Evolutionary conservation across 2,113 vertebrate species (phyloP).

Genomic region (Tretioscincus oriximinensis): DNA sequence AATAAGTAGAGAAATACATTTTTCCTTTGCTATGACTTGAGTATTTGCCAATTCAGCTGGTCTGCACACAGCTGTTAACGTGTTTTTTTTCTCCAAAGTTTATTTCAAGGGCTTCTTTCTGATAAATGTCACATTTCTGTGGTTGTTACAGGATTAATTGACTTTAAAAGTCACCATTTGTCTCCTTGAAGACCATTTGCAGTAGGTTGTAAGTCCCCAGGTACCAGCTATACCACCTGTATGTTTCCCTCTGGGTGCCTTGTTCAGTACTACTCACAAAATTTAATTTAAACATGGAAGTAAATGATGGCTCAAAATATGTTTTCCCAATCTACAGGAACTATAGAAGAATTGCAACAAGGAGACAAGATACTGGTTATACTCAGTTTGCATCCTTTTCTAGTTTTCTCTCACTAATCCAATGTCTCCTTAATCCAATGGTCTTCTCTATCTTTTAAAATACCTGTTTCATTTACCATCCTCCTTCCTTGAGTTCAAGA

Average conservation of each 20-base stretch:
- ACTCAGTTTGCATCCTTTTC: too few species aligned
- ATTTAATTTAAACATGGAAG: slow-evolving; percentile 10
- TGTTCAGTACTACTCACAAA: not conserved
- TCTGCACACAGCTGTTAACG: slow-evolving; percentile 43
- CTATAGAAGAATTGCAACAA: too few species aligned
- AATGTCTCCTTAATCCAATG: too few species aligned
- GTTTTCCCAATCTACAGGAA: not conserved
- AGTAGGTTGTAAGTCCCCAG: not conserved
- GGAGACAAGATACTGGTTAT: too few species aligned
- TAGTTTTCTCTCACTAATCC: too few species aligned
- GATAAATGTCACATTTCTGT: slow-evolving; percentile 47
- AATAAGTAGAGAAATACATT: not conserved
- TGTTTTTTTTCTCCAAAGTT: slow-evolving; percentile 41
- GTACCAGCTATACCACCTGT: not conserved
- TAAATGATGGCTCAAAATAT: not conserved
- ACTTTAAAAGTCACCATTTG: slow-evolving; percentile 33
- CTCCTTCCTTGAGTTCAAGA: too few species aligned
- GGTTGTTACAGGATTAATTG: slow-evolving; percentile 42
- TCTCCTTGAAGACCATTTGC: slow-evolving; percentile 7
- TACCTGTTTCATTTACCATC: too few species aligned
- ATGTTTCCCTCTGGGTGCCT: slow-evolving; percentile 3
- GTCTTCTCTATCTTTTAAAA: too few species aligned
- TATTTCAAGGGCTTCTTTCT: slow-evolving; percentile 52
- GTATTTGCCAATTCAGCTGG: slow-evolving; percentile 39
- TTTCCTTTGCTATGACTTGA: slow-evolving; percentile 24